Evolutionary conservation across 2,113 vertebrate species (phyloP), one percentile per base, ranked within the genome.

Genomic region (Austrofundulus limnaeus): DNA sequence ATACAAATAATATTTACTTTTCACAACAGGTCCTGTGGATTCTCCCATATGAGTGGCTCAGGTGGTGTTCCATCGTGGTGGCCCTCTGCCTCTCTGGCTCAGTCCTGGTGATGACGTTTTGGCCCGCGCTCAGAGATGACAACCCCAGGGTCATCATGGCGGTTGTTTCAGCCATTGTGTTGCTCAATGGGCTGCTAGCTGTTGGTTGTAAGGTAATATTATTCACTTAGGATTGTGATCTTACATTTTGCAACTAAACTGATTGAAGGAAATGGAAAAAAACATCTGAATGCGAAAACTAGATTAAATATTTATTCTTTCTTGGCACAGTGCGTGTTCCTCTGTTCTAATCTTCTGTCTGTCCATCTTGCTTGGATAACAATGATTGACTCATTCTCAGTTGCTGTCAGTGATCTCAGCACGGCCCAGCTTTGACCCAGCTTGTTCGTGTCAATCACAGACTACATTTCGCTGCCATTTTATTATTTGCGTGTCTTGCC

Each of bases 111-210:
- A 90, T 97, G 91, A 98, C 97, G 0, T 96, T 99, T 71, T 98
- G 95, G 96, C 96, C 97, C 0, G 95, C 95, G 0, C 93, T 98
- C 52, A 91, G 94, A 2, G 95, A 97, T 2, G 96, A 99, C 85
- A 94, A 91, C 66, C 92, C 93, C 48, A 92, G 93, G 39, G 57
- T 99, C 0, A 92, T 93, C 0, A 57, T 95, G 54, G 90, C 92
- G 0, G 92, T 94, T 0, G 69, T 96, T 16, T 83, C 87, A 6
- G 56, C 88, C 3, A 84, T 99, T 13, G 69, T 95, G 38, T 46
- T 92, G 67, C 91, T 99, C 31, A 96, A 99, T 43, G 75, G 89
- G 54, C 91, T 99, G 62, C 93, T 99, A 5, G 92, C 95, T 28
- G 91, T 99, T 0, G 95, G 95, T 63, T 98, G 94, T 57, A 91